phyloP scores from a whole-genome alignment of 2,888 invertebrate species.

The Adelognathus sp. region DNA sequence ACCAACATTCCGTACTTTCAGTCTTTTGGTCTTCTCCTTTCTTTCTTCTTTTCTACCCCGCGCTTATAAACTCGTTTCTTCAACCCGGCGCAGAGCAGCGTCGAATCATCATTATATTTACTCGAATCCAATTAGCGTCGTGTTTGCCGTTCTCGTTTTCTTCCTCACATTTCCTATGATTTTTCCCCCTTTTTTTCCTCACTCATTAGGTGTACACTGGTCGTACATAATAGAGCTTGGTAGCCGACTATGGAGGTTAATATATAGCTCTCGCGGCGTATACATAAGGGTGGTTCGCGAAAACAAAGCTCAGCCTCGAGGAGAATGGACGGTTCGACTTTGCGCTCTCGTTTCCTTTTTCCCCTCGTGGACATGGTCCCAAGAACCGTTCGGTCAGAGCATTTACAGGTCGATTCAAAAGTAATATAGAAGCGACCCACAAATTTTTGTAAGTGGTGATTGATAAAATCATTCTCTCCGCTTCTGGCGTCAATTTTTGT shows the following conservation, averaged over 20 bases:
- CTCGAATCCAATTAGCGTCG: slow-evolving; percentile 23
- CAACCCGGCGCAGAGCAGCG: background rate
- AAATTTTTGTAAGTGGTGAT: too few species aligned
- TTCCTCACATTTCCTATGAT: background rate
- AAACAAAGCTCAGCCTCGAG: slow-evolving; percentile 18
- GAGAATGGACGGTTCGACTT: slow-evolving; percentile 31
- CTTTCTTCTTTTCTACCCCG: background rate
- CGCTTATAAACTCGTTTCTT: background rate
- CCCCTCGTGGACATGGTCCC: background rate
- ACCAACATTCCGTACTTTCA: background rate
- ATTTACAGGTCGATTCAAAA: too few species aligned
- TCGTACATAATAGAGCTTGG: background rate
- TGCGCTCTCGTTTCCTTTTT: background rate
- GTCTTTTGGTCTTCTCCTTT: background rate
- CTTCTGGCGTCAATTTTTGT: too few species aligned
- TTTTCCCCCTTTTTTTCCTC: background rate
- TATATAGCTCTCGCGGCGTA: background rate
- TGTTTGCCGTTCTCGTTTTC: background rate
- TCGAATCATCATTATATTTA: slow-evolving; percentile 1
- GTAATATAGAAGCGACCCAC: too few species aligned
- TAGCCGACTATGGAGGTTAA: background rate
- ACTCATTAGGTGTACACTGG: background rate
- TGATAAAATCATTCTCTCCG: too few species aligned
- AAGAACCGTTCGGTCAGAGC: background rate
- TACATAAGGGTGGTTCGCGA: background rate